phyloP scores from a whole-genome alignment of 1,140 invertebrate species.

The Procambarus virginalis region DNA sequence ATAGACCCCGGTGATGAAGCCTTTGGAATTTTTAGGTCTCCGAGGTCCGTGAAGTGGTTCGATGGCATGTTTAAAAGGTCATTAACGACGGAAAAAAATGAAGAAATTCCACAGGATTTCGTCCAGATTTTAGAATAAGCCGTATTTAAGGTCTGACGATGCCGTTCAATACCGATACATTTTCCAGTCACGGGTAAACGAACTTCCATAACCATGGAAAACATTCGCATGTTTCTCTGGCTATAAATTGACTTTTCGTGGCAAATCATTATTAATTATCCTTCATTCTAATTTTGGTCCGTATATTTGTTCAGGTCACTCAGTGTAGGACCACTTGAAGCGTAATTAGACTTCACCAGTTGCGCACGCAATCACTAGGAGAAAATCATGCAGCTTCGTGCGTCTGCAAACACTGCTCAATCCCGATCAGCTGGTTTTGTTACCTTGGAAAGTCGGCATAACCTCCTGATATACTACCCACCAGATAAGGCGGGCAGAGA shows the following conservation, averaged over 20 bases:
- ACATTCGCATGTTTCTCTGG: not conserved
- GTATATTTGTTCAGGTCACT: not conserved
- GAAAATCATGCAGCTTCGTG: not conserved
- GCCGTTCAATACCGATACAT: not conserved
- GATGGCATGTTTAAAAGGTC: not conserved
- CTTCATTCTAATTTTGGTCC: not conserved
- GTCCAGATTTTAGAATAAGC: not conserved
- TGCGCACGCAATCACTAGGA: too few species aligned
- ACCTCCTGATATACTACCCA: not conserved
- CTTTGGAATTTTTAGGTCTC: too few species aligned
- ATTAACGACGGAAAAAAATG: not conserved
- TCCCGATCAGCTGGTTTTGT: not conserved
- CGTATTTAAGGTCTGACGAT: not conserved
- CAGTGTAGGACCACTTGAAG: not conserved
- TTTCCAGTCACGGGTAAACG: not conserved
- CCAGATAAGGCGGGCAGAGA: not conserved
- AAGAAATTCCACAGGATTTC: not conserved
- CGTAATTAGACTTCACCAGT: not conserved
- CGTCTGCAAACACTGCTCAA: not conserved
- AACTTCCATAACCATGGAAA: not conserved
- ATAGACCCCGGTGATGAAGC: too few species aligned
- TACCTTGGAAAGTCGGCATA: not conserved
- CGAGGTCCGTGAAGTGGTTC: not conserved
- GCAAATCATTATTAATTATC: not conserved
- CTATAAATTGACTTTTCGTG: not conserved